Evolutionary conservation across 2,113 vertebrate genomes (phyloP).

Genomic region (Cervus canadensis): DNA sequence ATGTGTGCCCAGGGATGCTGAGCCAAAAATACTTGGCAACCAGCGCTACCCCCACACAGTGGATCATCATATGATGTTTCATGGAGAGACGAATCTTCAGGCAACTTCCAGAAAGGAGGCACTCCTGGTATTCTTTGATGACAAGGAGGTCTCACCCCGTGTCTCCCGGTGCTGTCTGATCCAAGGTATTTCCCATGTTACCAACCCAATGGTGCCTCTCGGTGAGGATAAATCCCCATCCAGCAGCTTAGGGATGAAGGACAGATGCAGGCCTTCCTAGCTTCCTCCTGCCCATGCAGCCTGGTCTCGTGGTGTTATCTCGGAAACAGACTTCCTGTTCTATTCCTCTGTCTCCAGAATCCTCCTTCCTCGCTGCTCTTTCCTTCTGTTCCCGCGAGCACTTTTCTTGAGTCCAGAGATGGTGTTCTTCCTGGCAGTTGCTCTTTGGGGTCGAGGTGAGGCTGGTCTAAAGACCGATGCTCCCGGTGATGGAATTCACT

Average conservation of each 20-base stretch:
- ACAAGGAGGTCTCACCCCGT: fast-evolving
- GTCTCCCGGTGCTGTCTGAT: background rate
- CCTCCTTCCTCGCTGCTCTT: no score
- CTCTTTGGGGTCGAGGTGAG: fast-evolving
- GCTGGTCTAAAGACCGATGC: background rate
- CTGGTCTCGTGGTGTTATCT: background rate
- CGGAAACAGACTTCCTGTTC: fast-evolving
- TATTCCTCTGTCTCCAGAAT: background rate
- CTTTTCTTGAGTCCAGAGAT: background rate
- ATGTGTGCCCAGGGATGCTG: background rate
- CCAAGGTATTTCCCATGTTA: fast-evolving
- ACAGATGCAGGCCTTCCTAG: fast-evolving
- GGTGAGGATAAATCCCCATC: background rate
- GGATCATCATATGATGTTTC: fast-evolving
- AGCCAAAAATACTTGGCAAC: background rate
- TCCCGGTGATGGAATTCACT: fast-evolving
- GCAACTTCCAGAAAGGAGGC: no score
- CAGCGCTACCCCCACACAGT: no score
- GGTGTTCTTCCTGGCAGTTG: background rate
- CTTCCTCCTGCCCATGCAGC: fast-evolving
- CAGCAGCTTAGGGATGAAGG: fast-evolving
- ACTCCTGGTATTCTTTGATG: fast-evolving
- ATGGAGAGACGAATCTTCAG: background rate
- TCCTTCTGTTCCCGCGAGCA: fast-evolving
- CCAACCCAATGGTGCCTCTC: background rate